phyloP scores from a whole-genome alignment of 2,113 vertebrate species.

The Oceanites oceanicus region DNA sequence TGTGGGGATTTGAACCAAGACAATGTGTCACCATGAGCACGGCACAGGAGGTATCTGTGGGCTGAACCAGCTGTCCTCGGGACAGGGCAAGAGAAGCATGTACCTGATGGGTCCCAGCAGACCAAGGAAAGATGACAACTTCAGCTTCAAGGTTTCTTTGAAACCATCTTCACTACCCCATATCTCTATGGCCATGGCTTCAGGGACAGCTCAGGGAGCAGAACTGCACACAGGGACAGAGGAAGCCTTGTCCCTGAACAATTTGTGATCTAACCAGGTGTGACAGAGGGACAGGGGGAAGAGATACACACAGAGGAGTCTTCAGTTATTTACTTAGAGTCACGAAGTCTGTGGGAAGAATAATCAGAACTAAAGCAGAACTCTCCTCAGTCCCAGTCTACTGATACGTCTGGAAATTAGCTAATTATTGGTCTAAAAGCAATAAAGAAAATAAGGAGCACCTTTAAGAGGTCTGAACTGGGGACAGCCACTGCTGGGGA shows the following conservation, averaged over 20 bases:
- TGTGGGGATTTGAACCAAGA: not conserved
- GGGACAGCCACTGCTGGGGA: not conserved
- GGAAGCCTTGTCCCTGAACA: not conserved
- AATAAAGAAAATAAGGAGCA: not conserved
- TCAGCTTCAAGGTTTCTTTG: not conserved
- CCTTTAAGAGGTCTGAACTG: not conserved
- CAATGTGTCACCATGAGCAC: accelerated
- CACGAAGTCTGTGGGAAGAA: not conserved
- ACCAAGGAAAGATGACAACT: not conserved
- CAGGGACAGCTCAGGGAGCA: not conserved
- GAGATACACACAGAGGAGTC: not conserved
- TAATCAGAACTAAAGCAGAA: not conserved
- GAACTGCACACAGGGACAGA: not conserved
- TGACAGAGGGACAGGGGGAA: not conserved
- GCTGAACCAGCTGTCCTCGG: not conserved
- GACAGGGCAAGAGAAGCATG: not conserved
- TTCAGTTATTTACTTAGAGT: not conserved
- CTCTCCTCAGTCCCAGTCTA: not conserved
- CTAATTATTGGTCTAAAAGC: not conserved
- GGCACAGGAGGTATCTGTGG: accelerated
- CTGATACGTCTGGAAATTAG: not conserved
- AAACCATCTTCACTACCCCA: accelerated
- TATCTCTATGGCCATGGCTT: not conserved
- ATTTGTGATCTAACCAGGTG: accelerated
- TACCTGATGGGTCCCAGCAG: not conserved